Evolutionary conservation across 2,797 vertebrate genomes (phyloP).

Genomic region (Phrynocephalus guinanensis): DNA sequence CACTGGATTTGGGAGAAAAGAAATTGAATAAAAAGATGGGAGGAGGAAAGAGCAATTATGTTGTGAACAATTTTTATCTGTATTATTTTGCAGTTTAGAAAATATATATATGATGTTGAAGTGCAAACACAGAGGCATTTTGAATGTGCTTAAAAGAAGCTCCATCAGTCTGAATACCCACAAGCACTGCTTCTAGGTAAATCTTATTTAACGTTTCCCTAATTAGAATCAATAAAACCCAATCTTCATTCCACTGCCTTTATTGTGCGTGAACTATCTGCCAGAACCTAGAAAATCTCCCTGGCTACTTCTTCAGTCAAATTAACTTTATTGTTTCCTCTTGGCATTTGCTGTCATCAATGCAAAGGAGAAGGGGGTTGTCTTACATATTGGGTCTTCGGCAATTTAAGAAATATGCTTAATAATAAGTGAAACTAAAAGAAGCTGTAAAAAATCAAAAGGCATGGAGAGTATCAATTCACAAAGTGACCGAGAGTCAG

Average conservation of each 20-base stretch:
- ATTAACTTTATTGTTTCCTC: conserved; percentile 38
- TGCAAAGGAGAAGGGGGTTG: conserved; percentile 65
- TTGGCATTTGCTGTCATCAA: conserved; percentile 68
- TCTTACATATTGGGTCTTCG: conserved; percentile 75
- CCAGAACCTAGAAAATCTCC: conserved; percentile 77
- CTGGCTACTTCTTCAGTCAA: conserved; percentile 62
- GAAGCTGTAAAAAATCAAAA: too few relatives aligned
- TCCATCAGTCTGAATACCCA: conserved; percentile 76
- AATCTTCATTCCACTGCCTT: conserved; percentile 89
- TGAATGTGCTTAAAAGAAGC: conserved; percentile 63
- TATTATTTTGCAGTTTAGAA: not conserved
- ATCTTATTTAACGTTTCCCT: conserved; percentile 98
- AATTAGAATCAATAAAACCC: conserved; percentile 99
- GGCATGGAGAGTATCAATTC: too few relatives aligned
- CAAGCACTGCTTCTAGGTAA: conserved; percentile 88
- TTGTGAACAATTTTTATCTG: conserved; percentile 24
- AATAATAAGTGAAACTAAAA: too few relatives aligned
- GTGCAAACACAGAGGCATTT: conserved; percentile 45
- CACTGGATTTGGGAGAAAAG: conserved; percentile 8
- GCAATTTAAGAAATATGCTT: conserved; percentile 28
- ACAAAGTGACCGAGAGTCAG: too few relatives aligned
- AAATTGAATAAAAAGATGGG: conserved; percentile 25
- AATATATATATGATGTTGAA: conserved; percentile 19
- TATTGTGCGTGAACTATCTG: conserved; percentile 88
- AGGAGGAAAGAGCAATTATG: fast-evolving